Evolutionary conservation across 1,140 invertebrate species (phyloP).

Genomic region (Ptiloglossa arizonensis): DNA sequence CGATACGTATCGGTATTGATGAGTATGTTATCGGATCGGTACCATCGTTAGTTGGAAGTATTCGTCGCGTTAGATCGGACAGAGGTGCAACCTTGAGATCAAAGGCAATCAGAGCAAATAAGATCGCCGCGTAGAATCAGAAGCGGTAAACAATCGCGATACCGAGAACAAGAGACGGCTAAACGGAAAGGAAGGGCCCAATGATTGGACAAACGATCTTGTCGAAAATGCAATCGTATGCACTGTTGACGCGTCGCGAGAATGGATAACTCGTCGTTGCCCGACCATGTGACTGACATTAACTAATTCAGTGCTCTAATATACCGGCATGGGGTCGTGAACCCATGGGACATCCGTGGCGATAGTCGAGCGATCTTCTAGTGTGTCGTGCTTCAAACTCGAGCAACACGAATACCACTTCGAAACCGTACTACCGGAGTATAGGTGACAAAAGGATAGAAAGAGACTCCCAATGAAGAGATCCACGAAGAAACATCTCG

Average conservation of each 20-base stretch:
- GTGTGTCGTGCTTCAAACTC: background rate
- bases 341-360: slow-evolving; percentile 70
- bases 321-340: slow-evolving; percentile 69
- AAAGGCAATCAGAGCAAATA: background rate
- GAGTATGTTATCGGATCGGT: no score
- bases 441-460: no score
- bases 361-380: background rate
- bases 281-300: slow-evolving; percentile 68
- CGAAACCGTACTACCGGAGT: no score
- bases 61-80: background rate
- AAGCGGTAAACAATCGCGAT: background rate
- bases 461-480: no score
- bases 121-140: background rate
- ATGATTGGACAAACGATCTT: slow-evolving; percentile 68
- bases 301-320: slow-evolving; percentile 74
- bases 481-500: no score
- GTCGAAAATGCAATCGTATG: slow-evolving; percentile 70
- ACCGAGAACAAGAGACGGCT: slow-evolving; percentile 22
- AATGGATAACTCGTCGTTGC: slow-evolving; percentile 64
- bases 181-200: slow-evolving; percentile 65
- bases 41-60: background rate
- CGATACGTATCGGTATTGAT: no score
- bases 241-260: slow-evolving; percentile 58
- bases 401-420: background rate
- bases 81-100: background rate